Base-by-base conservation (phyloP, 1,140 invertebrate genomes). In the Limonius californicus region DNA sequence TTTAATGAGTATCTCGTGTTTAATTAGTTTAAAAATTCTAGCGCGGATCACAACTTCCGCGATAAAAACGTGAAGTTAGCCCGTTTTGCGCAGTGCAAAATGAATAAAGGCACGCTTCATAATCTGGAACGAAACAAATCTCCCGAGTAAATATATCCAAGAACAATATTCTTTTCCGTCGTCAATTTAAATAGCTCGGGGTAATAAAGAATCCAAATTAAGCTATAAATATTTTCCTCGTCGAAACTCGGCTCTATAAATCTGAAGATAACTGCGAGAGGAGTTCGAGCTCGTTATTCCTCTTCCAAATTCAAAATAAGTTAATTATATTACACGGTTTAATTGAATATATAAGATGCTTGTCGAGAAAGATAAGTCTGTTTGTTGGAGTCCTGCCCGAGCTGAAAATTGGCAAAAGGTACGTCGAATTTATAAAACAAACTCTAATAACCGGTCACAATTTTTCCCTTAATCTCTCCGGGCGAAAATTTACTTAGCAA, bases 161-260 rank as follows among this genome's bases (percentile, higher is more conserved):
- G 45, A 50, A 21, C 45, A 50, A 50, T 39, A 50, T 50, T 50
- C 45, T 57, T 54, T 55, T 62, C 58, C 61, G 53, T 15, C 61
- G 59, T 65, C 64, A 65, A 68, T 68, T 68, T 68, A 63, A 68
- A 68, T 68, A 68, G 64, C 66, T 64, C n/a, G 16, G 47, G 47
- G 66, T 65, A 65, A 68, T 68, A 68, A 68, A 68, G 66, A 65
- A 68, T 59, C 60, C 59, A 61, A 68, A 68, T 68, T 68, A 65
- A 68, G 60, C 61, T 57, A 68, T 68, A 68, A 68, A 68, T 68
- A 68, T 68, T 68, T 65, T 54, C 42, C 21, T 63, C 64, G 66
- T 68, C 66, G 66, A 68, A 68, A 64, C 57, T 65, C 54, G 16
- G 60, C 60, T 62, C 63, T 56, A 68, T 68, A 68, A 68, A 68